phyloP scores from a whole-genome alignment of 1,140 invertebrate species.

The Pissodes strobi region DNA sequence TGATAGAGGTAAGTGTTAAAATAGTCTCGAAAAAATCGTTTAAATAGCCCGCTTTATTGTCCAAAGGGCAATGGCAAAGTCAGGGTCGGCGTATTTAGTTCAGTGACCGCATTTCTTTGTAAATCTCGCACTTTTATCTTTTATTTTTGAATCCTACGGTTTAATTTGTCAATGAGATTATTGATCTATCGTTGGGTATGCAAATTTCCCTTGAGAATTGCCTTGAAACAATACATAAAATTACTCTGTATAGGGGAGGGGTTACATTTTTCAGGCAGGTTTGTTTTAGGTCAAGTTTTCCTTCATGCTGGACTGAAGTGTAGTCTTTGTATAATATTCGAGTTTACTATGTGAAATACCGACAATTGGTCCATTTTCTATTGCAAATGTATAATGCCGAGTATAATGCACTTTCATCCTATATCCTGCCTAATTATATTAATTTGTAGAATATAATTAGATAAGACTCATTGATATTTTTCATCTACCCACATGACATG shows the following conservation, averaged over 20 bases:
- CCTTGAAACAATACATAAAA: neutral
- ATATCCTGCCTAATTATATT: too few species aligned
- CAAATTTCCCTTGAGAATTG: conserved; percentile 3
- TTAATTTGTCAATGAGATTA: neutral
- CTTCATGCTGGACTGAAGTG: neutral
- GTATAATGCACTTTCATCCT: too few species aligned
- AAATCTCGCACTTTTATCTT: conserved; percentile 10
- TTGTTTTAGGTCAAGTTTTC: conserved; percentile 24
- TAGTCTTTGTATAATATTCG: too few species aligned
- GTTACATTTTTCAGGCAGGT: conserved; percentile 7
- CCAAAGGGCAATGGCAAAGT: conserved; percentile 56
- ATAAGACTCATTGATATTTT: too few species aligned
- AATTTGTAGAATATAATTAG: too few species aligned
- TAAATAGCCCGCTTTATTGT: neutral
- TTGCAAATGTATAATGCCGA: too few species aligned
- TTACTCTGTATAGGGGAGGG: neutral
- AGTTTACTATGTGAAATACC: too few species aligned
- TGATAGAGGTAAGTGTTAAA: conserved; percentile 43
- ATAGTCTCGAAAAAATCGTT: neutral
- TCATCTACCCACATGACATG: too few species aligned
- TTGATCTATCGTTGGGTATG: neutral
- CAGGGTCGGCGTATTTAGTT: conserved; percentile 57
- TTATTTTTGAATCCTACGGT: neutral
- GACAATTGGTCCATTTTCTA: too few species aligned
- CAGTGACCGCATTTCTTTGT: conserved; percentile 54